Percentiles rank a stretch among this genome's conserved stretches.
Evolutionary conservation across 2,797 vertebrate genomes (phyloP).

Genomic region (Anolis apletophallus): DNA sequence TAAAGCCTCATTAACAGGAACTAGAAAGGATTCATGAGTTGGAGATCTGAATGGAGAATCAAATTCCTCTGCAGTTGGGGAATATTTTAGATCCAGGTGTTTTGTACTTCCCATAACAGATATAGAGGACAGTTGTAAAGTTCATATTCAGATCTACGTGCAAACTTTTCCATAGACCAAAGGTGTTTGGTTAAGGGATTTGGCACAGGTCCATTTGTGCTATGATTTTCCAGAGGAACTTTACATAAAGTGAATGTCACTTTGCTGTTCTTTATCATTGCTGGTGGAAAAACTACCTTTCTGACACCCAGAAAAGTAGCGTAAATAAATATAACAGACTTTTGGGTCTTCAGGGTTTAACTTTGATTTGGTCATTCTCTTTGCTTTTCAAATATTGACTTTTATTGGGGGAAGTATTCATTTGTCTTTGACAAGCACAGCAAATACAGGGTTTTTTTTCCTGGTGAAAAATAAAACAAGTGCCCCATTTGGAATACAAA

Average conservation of each 20-base stretch:
- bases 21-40: constrained; percentile 18
- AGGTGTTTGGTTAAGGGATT: constrained; percentile 5
- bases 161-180: constrained; percentile 44
- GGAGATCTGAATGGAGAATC: constrained; percentile 24
- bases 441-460: neutral
- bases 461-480: constrained; percentile 28
- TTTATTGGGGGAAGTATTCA: neutral
- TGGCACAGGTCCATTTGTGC: constrained; percentile 39
- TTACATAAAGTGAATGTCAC: constrained; percentile 45
- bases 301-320: neutral
- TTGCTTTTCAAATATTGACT: neutral
- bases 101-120: constrained; percentile 22
- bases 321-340: neutral
- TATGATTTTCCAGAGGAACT: constrained; percentile 47
- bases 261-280: constrained; percentile 32
- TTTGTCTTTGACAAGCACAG: neutral
- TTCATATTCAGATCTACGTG: constrained; percentile 35
- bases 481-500: constrained; percentile 23
- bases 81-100: constrained; percentile 32
- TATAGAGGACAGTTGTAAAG: constrained; percentile 30
- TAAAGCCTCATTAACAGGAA: constrained; percentile 18
- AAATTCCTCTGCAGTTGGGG: constrained; percentile 38
- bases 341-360: neutral
- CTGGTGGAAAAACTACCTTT: constrained; percentile 35
- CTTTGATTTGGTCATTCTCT: neutral